Base-by-base conservation (phyloP, 2,113 vertebrate genomes). In the Elephas maximus region DNA sequence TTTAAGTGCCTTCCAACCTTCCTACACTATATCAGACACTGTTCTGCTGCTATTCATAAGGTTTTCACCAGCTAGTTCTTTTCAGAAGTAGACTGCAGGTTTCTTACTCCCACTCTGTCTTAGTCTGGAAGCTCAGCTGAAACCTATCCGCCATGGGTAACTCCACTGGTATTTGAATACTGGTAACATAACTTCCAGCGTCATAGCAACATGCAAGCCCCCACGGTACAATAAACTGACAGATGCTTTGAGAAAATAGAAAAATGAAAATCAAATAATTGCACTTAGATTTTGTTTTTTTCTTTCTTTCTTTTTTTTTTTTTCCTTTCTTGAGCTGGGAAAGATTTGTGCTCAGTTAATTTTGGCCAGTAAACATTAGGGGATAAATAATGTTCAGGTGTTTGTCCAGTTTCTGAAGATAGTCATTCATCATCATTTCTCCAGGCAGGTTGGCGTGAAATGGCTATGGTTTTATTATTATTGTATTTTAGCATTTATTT, bases 401-500 rank as follows among this genome's bases (percentile, higher is more conserved):
- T 7, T 92, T 90, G 11, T 24, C 3, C 12, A 67, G 51, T 4
- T 81, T 90, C 83, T 84, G 51, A 93, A 86, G 67, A 41, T 69
- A 15, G 53, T 57, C 11, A 57, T 57, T 57, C n/a, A 37, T 62
- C 62, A 18, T 77, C 37, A 8, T 95, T 88, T 92, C 33, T 95
- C 60, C 4, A 41, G 76, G 65, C 41, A 67, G n/a, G 23, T 44
- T 8, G 2, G 92, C 14, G 77, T 18, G 6, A 92, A 88, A 82
- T 91, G 37, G 37, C 11, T 33, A 9, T 17, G 23, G 6, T 88
- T 78, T 30, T 88, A 71, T 85, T 86, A n/a, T 82, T 51, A 23
- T 21, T 90, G 26, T 51, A 93, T 6, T 90, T 51, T 92, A 33
- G 67, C 48, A 45, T 96, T 83, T 45, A 83, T 57, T 91, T 81